These are phyloP conservation scores for Luperina nickerlii DNA, from an alignment of 2,888 invertebrate genomes.

Conservation along the genomic window DNA sequence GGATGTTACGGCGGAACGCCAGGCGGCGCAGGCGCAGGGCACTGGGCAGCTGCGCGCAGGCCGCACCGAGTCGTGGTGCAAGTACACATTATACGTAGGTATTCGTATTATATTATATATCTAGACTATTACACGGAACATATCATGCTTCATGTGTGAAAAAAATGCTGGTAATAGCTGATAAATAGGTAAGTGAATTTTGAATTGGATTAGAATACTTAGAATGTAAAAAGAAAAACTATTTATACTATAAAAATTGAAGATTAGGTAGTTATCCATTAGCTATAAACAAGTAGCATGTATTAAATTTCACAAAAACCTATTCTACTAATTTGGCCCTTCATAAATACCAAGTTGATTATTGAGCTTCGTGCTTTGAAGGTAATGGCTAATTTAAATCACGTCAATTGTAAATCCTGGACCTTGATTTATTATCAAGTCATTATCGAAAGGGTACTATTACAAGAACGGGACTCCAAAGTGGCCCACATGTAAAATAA, in stretches of 20 bases:
- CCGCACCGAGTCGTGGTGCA: conserved; percentile 55
- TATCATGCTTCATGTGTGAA: neutral
- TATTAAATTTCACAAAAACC: conserved; percentile 11
- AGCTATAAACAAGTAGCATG: neutral
- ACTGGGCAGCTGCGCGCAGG: conserved; percentile 66
- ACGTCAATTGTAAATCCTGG: conserved; percentile 58
- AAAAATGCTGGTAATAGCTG: too few relatives aligned
- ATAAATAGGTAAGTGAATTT: neutral
- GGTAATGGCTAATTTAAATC: conserved; percentile 57
- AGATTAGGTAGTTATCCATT: neutral
- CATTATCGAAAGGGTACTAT: conserved; percentile 62
- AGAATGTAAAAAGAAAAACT: neutral
- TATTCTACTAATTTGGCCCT: neutral
- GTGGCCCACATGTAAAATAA: conserved; percentile 54
- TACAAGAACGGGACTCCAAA: conserved; percentile 57
- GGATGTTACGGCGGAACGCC: conserved; percentile 71
- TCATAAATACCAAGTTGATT: conserved; percentile 24
- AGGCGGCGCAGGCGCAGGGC: conserved; percentile 44
- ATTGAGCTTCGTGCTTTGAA: conserved; percentile 29
- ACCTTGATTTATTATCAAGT: conserved; percentile 65
- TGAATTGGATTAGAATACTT: neutral
- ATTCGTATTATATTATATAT: too few relatives aligned
- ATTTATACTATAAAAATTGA: neutral
- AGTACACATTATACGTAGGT: conserved; percentile 14
- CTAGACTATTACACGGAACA: conserved; percentile 8